These are phyloP conservation scores for Trichomycterus rosablanca DNA, from an alignment of 2,113 vertebrate species.

Conservation along the genomic window DNA sequence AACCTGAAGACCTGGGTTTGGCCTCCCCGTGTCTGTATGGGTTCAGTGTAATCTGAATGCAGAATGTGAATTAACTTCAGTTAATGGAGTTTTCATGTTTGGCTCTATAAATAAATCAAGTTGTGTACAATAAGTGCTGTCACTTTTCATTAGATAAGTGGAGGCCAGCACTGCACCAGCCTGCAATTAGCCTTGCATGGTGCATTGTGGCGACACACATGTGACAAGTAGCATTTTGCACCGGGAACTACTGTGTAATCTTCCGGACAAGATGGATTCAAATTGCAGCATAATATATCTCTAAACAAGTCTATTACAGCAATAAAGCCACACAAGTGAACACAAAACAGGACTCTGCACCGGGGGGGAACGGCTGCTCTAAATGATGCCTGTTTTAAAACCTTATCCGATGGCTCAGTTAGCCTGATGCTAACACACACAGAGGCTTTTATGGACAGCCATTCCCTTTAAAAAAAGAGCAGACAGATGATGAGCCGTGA, in stretches of 20 bases:
- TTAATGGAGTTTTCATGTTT: constrained; percentile 56
- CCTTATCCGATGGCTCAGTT: constrained; percentile 8
- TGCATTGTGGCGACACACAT: constrained; percentile 15
- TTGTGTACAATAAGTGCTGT: constrained; percentile 45
- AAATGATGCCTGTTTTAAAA: constrained; percentile 15
- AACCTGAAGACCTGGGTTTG: too few species aligned
- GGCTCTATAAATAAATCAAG: constrained; percentile 58
- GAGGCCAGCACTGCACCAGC: constrained; percentile 47
- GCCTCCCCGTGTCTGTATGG: too few species aligned
- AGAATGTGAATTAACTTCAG: too few species aligned
- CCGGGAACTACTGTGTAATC: constrained; percentile 10
- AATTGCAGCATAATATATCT: constrained; percentile 7
- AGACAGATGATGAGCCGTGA: constrained; percentile 27
- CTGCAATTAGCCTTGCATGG: constrained; percentile 57
- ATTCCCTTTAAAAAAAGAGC: constrained; percentile 22
- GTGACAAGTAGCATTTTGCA: constrained; percentile 11
- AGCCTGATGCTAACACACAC: constrained; percentile 9
- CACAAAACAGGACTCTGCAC: too few species aligned
- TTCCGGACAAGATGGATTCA: background rate
- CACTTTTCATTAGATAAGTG: constrained; percentile 59
- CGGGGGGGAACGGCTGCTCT: too few species aligned
- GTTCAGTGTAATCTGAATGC: too few species aligned
- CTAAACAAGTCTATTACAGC: constrained; percentile 15
- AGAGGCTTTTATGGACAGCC: constrained; percentile 26
- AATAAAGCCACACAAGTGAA: background rate